Evolutionary conservation across 2,888 invertebrate genomes (phyloP), one percentile per base, ranked within the genome.

Genomic region (Glyphotaelius pellucidus): DNA sequence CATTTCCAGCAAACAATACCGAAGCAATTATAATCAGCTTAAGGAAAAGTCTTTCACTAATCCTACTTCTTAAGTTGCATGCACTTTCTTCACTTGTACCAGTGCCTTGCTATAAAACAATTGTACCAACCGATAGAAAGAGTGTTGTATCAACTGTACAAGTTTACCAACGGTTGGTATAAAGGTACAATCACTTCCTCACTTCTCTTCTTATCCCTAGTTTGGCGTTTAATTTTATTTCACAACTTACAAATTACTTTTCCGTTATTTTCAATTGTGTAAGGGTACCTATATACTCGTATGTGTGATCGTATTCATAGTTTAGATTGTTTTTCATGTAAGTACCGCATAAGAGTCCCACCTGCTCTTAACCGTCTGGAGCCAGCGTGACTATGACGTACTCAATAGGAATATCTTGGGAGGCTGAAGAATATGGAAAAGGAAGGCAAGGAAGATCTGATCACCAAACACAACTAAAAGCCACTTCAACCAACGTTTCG

Each of bases 241-340:
- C 81, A 83, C 83, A 92, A 88, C 87, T 90, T 92, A 81, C 35
- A 83, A 86, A 83, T 79, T 87, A 90, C 86, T 86, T 80, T 67
- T 52, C 7, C 25, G 81, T 67, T 92, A 90, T 89, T 89, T 92
- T 89, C 85, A 31, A 80, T 52, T 86, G 92, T 84, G 92, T 86
- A 90, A 67, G n/a, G 25, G 25, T 9, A 67, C 25, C 7, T 67
- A 67, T 2, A 47, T 47, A 15, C 47, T 15, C 47, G 4, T 0
- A 47, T 14, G 2, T 47, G 14, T 14, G 47, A 47, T 15, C 14
- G 47, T 47, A 14, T 47, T 47, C 14, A 15, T 47, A 47, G 42
- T 42, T 42, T 42, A 42, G 12, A 12, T 42, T 12, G 12, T 12
- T 42, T 12, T 47, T 47, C 15, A 47, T 47, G 2, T 47, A 15